phyloP scores from a whole-genome alignment of 2,113 vertebrate species.

The Alethe castanea region DNA sequence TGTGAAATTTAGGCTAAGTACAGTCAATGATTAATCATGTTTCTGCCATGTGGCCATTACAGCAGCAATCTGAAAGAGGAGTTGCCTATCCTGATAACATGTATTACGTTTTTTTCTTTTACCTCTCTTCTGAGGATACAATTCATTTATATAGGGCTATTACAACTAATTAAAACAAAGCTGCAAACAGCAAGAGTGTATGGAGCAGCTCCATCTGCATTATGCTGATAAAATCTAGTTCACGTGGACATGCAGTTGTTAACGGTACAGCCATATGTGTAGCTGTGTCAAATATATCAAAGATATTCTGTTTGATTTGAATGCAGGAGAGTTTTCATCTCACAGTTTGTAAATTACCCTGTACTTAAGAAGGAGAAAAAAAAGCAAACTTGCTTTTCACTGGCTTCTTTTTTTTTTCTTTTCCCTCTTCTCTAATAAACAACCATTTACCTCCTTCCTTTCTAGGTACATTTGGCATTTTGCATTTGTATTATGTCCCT shows the following conservation, averaged over 20 bases:
- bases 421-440: not conserved
- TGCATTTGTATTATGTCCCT: not conserved
- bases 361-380: not conserved
- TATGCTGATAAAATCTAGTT: not conserved
- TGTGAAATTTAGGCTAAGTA: not conserved
- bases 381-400: not conserved
- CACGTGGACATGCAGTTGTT: not conserved
- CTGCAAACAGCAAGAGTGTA: not conserved
- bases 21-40: not conserved
- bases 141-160: not conserved
- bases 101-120: not conserved
- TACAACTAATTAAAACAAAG: not conserved
- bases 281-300: not conserved
- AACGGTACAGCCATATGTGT: not conserved
- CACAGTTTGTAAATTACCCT: not conserved
- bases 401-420: not conserved
- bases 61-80: not conserved
- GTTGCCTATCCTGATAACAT: not conserved
- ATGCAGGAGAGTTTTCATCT: not conserved
- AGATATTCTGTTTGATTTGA: not conserved
- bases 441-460: not conserved
- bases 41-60: not conserved
- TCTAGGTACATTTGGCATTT: not conserved
- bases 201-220: rapidly evolving
- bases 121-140: not conserved